Evolutionary conservation across 2,888 invertebrate genomes (phyloP), one percentile per base, ranked within the genome.

Genomic region (Stegophylla sp.): DNA sequence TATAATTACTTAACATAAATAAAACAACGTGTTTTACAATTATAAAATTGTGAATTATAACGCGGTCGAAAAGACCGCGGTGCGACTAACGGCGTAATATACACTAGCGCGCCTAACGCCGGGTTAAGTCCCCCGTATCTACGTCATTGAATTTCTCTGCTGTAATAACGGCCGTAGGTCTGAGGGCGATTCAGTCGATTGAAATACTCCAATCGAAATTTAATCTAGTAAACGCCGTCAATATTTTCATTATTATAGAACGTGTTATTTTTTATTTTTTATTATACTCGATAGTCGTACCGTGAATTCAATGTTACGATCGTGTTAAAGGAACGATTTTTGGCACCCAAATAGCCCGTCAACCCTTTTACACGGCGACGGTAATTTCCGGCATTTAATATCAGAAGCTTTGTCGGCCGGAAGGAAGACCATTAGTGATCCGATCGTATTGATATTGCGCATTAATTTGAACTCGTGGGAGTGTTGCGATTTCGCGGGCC

Each of bases 371-470:
- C 26, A 61, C 26, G 43, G n/a, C n/a, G 59, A n/a, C 9, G 59
- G 45, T 9, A 26, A 45, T 73, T 61, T 61, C 41, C 45, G 26
- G 13, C 9, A n/a, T 73, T 72, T 28, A 61, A 59, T 73, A 28
- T 26, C 26, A n/a, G 28, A 28, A n/a, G n/a, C 9, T 15, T 28
- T 26, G 15, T n/a, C 59, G 2, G 26, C 59, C 28, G 59, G 73
- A 73, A 61, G 13, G n/a, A 61, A 26, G n/a, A 7, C 26, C 45
- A 73, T 73, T 45, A 26, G 43, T 45, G 43, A 73, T 73, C 23
- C 17, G 45, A 61, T 73, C 59, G 43, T 73, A 73, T 61, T 7
- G n/a, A 34, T 34, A 28, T 26, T 51, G 12, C 3, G 0, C 56
- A 23, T 56, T 12, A 56, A 20, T 20, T 23, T 0, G n/a, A 28